Evolutionary conservation across 2,888 invertebrate genomes (phyloP), one percentile per base, ranked within the genome.

Genomic region (Panzeria rudis): DNA sequence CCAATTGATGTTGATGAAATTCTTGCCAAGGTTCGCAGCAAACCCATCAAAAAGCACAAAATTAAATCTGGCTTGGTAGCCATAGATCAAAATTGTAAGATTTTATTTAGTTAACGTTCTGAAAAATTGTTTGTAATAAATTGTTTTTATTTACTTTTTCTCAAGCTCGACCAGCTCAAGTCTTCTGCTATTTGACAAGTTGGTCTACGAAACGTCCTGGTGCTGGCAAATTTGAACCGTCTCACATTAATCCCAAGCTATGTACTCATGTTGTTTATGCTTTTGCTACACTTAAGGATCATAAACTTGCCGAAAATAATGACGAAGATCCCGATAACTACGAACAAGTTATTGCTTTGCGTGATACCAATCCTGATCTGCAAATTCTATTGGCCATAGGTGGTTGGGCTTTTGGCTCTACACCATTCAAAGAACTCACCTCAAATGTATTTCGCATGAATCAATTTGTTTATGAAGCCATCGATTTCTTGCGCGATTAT

Each of bases 191-290:
- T 92, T 94, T 98, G 92, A 98, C 99, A 2, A 98, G 97, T 89
- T 99, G 99, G 98, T 97, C 98, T 0, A 95, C 97, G 84, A 98
- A 98, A 92, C 94, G 98, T 73, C 97, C 97, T 0, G 97, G 97
- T 75, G 94, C 95, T 4, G 98, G 98, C 13, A 96, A 96, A 90
- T 99, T 98, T 93, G 95, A 94, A 84, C 98, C 98, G 0, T 97
- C 97, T 88, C 96, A 98, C 91, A 95, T 99, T 52, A 97, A 98
- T 90, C 94, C 98, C 0, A 95, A 94, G 15, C 95, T 98, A 0
- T 99, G 99, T 92, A 98, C 98, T 0, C 98, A 99, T 92, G 94
- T 99, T 47, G 96, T 99, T 82, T 99, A 97, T 91, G 98, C 99
- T 2, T 99, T 99, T 91, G 98, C 97, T 0, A 97, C 97, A 0